A percentile compares a stretch with the other conserved stretches of the same genome.
These are phyloP conservation scores for Cephalotes varians DNA, from an alignment of 2,888 invertebrate genomes.

Conservation along the genomic window DNA sequence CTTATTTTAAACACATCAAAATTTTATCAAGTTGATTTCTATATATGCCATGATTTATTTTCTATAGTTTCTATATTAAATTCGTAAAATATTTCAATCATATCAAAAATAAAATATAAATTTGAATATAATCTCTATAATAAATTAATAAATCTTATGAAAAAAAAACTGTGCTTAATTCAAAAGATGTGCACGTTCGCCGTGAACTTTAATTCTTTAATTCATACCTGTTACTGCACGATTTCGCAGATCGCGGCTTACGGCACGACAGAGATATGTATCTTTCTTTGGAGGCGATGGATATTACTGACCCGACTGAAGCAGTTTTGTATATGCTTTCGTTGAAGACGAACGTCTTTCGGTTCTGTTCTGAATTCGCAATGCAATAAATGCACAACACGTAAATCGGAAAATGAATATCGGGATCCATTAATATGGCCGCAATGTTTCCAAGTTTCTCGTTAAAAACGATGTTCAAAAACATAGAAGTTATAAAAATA, in stretches of 20 bases:
- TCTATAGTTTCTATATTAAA: not conserved
- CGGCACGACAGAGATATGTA: slow-evolving; percentile 1
- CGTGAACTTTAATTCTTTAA: slow-evolving; percentile 65
- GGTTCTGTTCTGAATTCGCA: slow-evolving; percentile 22
- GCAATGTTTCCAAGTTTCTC: slow-evolving; percentile 24
- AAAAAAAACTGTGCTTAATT: slow-evolving; percentile 43
- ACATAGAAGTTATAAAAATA: not conserved
- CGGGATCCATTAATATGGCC: slow-evolving; percentile 25
- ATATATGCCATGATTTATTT: not conserved
- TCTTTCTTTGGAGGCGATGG: slow-evolving; percentile 58
- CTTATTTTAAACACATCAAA: not conserved
- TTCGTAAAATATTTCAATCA: not conserved
- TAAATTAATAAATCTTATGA: slow-evolving; percentile 55
- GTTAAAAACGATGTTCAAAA: slow-evolving; percentile 2
- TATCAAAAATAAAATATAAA: not conserved
- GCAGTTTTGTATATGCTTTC: slow-evolving; percentile 60
- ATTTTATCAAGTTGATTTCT: not conserved
- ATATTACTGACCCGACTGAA: slow-evolving; percentile 63
- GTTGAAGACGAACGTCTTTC: slow-evolving; percentile 43
- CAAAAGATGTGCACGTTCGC: slow-evolving; percentile 29
- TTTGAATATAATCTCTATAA: not conserved
- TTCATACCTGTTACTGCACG: slow-evolving; percentile 60
- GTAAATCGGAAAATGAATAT: not conserved
- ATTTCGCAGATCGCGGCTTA: slow-evolving; percentile 63
- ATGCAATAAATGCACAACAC: slow-evolving; percentile 40